Conservation (phyloP, 2,113 vertebrate species). For the Azemiops feae region DNA sequence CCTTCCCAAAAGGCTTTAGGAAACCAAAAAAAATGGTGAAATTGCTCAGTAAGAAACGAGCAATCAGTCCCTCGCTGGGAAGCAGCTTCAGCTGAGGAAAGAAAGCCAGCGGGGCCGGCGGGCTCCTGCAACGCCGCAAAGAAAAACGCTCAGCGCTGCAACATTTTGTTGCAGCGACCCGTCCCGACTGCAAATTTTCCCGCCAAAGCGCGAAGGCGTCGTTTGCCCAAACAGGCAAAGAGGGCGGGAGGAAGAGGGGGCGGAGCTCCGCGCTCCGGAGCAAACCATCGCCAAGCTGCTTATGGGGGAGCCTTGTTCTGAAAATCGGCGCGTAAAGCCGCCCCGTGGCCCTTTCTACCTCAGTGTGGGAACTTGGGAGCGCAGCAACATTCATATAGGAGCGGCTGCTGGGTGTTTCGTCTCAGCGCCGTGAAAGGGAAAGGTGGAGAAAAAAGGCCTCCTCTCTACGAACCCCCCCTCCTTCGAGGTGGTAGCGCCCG, state of each 20-base stretch:
- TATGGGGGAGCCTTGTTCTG: accelerated
- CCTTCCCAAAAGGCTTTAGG: neutral
- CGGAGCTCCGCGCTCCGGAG: neutral
- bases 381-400: accelerated
- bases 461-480: neutral
- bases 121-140: neutral
- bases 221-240: neutral
- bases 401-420: no score
- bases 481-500: neutral
- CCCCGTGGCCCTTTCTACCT: no score
- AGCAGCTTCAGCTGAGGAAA: neutral
- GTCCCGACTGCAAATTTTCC: neutral
- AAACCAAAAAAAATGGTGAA: neutral
- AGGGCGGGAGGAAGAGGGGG: neutral
- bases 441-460: no score
- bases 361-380: no score
- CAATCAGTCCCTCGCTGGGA: neutral
- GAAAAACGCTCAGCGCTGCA: neutral
- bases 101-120: neutral
- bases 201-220: neutral
- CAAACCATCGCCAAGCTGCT: neutral
- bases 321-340: neutral
- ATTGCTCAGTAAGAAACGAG: neutral
- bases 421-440: neutral
- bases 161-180: neutral